These are phyloP conservation scores for Pavo muticus DNA, from an alignment of 2,113 vertebrate species.

Conservation along the genomic window DNA sequence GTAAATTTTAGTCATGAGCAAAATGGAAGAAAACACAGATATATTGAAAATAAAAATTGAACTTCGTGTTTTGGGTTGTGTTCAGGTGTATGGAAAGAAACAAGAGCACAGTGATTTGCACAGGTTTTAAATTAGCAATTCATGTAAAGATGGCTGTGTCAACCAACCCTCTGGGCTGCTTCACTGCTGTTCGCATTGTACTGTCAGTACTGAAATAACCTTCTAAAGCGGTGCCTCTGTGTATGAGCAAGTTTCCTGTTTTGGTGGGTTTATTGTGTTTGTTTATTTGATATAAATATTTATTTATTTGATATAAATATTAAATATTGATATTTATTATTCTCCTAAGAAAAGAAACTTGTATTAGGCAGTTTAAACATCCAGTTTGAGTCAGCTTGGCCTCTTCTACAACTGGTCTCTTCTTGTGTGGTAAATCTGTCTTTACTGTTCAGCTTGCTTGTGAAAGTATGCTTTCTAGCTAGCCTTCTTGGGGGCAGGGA, in stretches of 20 bases:
- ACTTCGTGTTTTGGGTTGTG: background rate
- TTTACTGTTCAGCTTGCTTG: background rate
- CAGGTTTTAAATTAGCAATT: background rate
- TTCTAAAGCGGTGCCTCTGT: rapidly evolving
- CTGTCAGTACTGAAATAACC: background rate
- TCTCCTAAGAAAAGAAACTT: background rate
- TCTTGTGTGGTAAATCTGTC: rapidly evolving
- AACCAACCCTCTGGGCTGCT: background rate
- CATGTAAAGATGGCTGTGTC: background rate
- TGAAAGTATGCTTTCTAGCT: background rate
- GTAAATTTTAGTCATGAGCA: constrained; percentile 28
- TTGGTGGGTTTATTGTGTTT: background rate
- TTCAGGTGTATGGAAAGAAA: background rate
- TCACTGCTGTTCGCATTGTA: background rate
- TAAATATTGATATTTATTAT: background rate
- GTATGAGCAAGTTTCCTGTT: background rate
- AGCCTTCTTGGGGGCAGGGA: background rate
- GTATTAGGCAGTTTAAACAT: background rate
- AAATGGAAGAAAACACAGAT: background rate
- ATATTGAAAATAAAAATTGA: constrained; percentile 32
- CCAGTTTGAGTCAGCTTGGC: background rate
- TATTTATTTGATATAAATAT: too few relatives aligned
- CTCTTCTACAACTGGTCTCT: background rate
- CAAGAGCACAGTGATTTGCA: background rate
- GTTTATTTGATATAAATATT: background rate